These are phyloP conservation scores for Benthosema pterotum DNA, from an alignment of 2,797 vertebrate genomes.

Conservation along the genomic window DNA sequence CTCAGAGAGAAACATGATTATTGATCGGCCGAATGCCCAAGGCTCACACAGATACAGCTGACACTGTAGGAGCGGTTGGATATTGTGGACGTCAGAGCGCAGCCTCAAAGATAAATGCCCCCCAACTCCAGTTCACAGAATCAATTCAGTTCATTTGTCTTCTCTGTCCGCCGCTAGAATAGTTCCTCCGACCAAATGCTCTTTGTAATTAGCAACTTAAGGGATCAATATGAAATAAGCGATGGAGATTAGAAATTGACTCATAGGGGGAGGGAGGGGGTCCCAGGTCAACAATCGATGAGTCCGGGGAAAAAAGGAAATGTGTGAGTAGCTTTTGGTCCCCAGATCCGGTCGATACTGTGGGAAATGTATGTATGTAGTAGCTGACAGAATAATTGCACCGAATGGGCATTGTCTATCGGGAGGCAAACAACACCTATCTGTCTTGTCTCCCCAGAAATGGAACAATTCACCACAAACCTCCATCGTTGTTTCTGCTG, in stretches of 20 bases:
- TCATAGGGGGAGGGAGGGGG: conserved; percentile 54
- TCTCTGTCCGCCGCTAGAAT: conserved; percentile 23
- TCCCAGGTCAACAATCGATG: conserved; percentile 55
- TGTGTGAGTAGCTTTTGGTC: conserved; percentile 14
- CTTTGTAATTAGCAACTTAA: conserved; percentile 52
- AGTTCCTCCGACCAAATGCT: conserved; percentile 39
- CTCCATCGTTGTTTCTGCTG: conserved; percentile 15
- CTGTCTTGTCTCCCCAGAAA: conserved; percentile 54
- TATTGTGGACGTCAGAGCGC: conserved; percentile 18
- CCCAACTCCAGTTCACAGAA: conserved; percentile 49
- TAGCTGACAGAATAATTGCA: conserved; percentile 68
- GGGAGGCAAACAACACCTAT: conserved; percentile 46
- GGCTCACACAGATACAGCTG: conserved; percentile 4
- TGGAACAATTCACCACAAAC: conserved; percentile 34
- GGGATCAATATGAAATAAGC: conserved; percentile 66
- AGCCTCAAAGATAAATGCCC: conserved; percentile 43
- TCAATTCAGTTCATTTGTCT: conserved; percentile 59
- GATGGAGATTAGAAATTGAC: conserved; percentile 36
- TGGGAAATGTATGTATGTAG: conserved; percentile 45
- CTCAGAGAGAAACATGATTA: not conserved
- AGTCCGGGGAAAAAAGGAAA: conserved; percentile 14
- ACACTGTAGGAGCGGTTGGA: conserved; percentile 2
- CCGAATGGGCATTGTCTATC: conserved; percentile 43
- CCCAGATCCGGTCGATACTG: conserved; percentile 42
- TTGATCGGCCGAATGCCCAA: conserved; percentile 4